A percentile compares a stretch with the other conserved stretches of the same genome.
These are phyloP conservation scores for Gasterosteus aculeatus DNA, from an alignment of 2,113 vertebrate genomes.

Conservation along the genomic window DNA sequence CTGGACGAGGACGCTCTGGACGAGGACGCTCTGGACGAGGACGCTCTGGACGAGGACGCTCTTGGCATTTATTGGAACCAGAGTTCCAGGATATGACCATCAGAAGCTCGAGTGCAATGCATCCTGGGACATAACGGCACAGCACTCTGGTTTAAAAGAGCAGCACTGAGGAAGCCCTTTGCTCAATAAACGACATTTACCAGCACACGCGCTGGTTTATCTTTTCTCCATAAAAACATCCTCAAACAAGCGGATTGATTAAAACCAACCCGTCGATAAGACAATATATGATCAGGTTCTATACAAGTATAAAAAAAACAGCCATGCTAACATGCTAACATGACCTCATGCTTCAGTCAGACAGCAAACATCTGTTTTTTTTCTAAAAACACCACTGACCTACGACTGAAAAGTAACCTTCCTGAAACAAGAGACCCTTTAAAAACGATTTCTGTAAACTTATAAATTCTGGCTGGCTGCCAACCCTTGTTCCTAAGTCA, in stretches of 20 bases:
- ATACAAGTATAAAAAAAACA: background rate
- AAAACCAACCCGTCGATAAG: background rate
- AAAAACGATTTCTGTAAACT: conserved; percentile 4
- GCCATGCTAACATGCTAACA: conserved; percentile 32
- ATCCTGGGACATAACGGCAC: background rate
- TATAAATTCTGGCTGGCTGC: background rate
- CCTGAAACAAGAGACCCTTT: background rate
- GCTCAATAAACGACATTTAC: background rate
- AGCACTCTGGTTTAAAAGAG: background rate
- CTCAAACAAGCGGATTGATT: background rate
- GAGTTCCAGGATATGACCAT: background rate
- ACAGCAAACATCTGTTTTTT: conserved; percentile 2
- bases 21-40: no score
- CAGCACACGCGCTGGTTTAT: background rate
- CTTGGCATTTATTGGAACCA: background rate
- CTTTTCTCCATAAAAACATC: background rate
- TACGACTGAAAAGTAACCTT: background rate
- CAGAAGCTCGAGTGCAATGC: background rate
- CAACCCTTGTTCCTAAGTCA: background rate
- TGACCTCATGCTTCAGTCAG: background rate
- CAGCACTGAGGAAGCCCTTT: background rate
- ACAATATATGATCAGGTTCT: conserved; percentile 2
- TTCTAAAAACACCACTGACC: background rate
- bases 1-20: no score
- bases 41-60: no score